phyloP scores from a whole-genome alignment of 2,113 vertebrate genomes.

The Lagopus leucura region DNA sequence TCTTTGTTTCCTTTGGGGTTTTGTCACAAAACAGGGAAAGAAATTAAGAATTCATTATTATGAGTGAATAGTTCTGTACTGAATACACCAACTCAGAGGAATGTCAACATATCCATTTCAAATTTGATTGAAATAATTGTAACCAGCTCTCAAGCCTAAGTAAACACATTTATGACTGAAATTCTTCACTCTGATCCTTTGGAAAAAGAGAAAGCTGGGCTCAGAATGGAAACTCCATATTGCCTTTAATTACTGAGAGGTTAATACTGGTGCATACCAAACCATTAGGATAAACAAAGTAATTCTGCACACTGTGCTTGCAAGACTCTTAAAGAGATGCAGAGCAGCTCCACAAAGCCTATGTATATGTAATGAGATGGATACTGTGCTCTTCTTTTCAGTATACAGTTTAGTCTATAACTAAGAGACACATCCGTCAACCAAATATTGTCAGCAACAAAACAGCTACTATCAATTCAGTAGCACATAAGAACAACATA shows the following conservation, averaged over 20 bases:
- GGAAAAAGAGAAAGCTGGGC: background rate
- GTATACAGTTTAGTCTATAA: background rate
- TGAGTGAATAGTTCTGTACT: background rate
- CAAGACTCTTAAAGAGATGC: background rate
- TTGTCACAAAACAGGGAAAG: background rate
- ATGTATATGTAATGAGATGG: background rate
- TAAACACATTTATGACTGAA: background rate
- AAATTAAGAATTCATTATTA: background rate
- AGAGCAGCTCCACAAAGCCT: background rate
- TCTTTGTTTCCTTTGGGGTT: background rate
- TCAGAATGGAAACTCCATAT: background rate
- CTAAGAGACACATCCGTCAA: background rate
- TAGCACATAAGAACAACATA: background rate
- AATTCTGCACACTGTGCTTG: background rate
- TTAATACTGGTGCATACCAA: background rate
- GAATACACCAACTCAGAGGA: background rate
- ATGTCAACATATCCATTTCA: background rate
- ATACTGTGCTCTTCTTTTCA: background rate
- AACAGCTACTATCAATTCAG: background rate
- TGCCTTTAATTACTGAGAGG: background rate
- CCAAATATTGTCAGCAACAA: background rate
- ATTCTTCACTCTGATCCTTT: background rate
- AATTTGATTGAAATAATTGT: background rate
- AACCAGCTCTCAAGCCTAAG: background rate
- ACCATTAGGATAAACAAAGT: background rate